Evolutionary conservation across 2,888 invertebrate species (phyloP), one percentile per base, ranked within the genome.

Genomic region (Cryptus viduatorius): DNA sequence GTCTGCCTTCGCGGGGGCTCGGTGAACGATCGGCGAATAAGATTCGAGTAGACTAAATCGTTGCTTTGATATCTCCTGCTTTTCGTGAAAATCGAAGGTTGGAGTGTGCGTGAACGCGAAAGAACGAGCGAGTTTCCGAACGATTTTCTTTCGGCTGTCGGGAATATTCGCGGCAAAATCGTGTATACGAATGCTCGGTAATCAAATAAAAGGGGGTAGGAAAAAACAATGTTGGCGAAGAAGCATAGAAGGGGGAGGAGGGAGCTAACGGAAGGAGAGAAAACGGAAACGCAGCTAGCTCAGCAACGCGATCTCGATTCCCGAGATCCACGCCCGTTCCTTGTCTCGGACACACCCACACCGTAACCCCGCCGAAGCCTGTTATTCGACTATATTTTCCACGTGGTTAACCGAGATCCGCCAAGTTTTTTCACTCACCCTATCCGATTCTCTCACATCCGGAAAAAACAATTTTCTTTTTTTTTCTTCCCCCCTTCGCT

Each of bases 331-430:
- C 93, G 93, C 93, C 93, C 91, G 93, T 93, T 93, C 93, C 93
- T 93, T 93, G 93, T 93, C 90, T 90, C 90, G 90, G 93, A 93
- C 93, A 93, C 93, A 93, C 93, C 93, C 93, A 91, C 90, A 87
- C 93, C 93, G 92, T 93, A 93, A 92, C 92, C 92, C 88, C 82
- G 16, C 67, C 85, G 86, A 89, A 89, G 85, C 73, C 59, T 88
- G 90, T 89, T 90, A 90, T 88, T 88, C 88, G 86, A 88, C 87
- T 82, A 77, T 83, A 71, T 71, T 71, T 37, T 78, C 16, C 65
- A 50, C n/a, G 76, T 65, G 50, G 76, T 53, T 50, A 31, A 24
- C 24, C 65, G 24, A 24, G 37, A 37, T 42, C 50, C 65, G 50
- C 50, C 65, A 37, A 37, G 37, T 37, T 53, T 48, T 42, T 24